Evolutionary conservation across 2,113 vertebrate genomes (phyloP), one percentile per base, ranked within the genome.

Genomic region (Oreochromis spilurus): DNA sequence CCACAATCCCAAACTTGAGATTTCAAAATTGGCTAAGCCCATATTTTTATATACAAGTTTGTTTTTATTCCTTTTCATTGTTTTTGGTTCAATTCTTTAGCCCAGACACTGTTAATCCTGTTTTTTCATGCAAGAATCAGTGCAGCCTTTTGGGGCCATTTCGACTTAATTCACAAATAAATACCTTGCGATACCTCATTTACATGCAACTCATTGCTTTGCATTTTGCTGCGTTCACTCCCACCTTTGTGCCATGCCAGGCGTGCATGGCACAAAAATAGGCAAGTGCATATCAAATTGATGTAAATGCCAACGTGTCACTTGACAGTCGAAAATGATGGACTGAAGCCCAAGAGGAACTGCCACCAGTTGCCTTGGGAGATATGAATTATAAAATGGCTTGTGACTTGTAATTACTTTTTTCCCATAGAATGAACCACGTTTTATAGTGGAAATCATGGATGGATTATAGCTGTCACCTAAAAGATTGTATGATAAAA

Each of bases 91-190:
- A 4, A 9, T 43, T 43, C 29, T 75, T 75, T 75, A 75, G 24
- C 24, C 6, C 70, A 75, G 43, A 7, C 43, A 50, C 70, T 75
- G 9, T 77, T 12, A 50, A 50, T n/a, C 45, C 45, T 52, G 17
- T 52, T 52, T 77, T 34, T n/a, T 77, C 26, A 31, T 77, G 16
- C 2, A 2, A 77, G 72, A 77, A 77, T 52, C 26, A 52, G 26
- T 19, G 6, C 4, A 16, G 24, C 79, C 79, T 82, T 72, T 45
- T 21, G 48, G 50, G 81, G 80, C 48, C 57, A 19, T 83, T 55
- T 78, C 75, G 70, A 86, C 83, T 88, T 82, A 40, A 86, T 87
- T 90, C 50, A 78, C 60, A 81, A 87, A 82, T 84, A 90, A 86
- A 89, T 84, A 85, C 31, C 81, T 83, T 31, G 62, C 24, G 6